A percentile compares a stretch with the other conserved stretches of the same genome.
phyloP scores from a whole-genome alignment of 1,140 invertebrate genomes.

The Vanessa atalanta region DNA sequence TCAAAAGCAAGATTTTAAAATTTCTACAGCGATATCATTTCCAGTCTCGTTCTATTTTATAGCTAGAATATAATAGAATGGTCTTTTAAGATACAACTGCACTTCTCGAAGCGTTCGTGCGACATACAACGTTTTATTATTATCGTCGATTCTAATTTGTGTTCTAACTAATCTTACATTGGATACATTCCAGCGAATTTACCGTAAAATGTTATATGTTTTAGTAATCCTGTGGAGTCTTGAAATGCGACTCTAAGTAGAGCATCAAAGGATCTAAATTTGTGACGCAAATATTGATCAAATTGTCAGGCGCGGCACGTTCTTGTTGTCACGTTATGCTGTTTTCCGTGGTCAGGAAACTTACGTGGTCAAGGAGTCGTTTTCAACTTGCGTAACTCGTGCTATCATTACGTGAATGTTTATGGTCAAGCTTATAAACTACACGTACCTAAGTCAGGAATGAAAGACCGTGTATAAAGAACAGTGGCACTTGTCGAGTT shows the following conservation, averaged over 20 bases:
- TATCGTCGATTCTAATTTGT: background rate
- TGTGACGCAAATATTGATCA: background rate
- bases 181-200: background rate
- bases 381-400: constrained; percentile 51
- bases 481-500: background rate
- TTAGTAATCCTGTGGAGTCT: background rate
- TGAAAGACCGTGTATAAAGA: no score
- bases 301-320: constrained; percentile 52
- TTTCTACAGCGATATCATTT: no score
- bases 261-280: background rate
- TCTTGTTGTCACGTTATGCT: constrained; percentile 49
- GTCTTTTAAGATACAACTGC: background rate
- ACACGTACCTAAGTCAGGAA: background rate
- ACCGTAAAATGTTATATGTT: background rate
- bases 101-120: background rate
- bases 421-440: background rate
- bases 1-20: no score
- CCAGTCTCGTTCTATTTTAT: background rate
- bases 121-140: background rate
- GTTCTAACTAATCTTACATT: background rate
- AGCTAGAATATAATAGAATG: background rate
- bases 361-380: constrained; percentile 45
- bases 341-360: constrained; percentile 59
- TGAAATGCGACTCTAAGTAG: background rate
- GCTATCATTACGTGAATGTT: constrained; percentile 32